These are phyloP conservation scores for Drosophila diplacantha DNA, from an alignment of 2,888 invertebrate species.

Conservation along the genomic window DNA sequence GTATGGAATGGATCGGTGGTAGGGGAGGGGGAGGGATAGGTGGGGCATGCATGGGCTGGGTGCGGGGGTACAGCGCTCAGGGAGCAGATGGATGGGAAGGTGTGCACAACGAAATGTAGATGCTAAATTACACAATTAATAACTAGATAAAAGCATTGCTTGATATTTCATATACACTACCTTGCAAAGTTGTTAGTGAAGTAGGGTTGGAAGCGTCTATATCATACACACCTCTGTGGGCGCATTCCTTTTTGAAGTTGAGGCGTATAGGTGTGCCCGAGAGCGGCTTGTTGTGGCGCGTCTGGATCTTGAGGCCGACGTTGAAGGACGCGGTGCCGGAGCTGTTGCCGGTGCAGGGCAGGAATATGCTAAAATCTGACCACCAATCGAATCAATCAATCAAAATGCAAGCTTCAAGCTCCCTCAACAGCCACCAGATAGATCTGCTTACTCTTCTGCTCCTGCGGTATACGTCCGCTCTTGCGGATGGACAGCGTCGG, in stretches of 20 bases:
- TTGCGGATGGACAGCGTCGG: slow-evolving; percentile 93
- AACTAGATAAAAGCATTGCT: slow-evolving; percentile 52
- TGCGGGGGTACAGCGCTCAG: not conserved
- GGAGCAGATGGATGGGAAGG: slow-evolving; percentile 4
- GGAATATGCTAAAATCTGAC: slow-evolving; percentile 90
- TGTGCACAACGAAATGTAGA: slow-evolving; percentile 19
- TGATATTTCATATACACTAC: slow-evolving; percentile 77
- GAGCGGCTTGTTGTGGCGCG: slow-evolving; percentile 86
- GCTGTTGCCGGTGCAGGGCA: slow-evolving; percentile 92
- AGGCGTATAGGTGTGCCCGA: slow-evolving; percentile 92
- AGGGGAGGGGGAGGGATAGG: not conserved
- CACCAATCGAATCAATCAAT: not conserved
- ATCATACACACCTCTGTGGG: slow-evolving; percentile 91
- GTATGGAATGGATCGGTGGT: not conserved
- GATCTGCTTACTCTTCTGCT: slow-evolving; percentile 86
- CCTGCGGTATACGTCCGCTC: slow-evolving; percentile 89
- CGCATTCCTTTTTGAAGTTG: slow-evolving; percentile 94
- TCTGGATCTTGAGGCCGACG: slow-evolving; percentile 90
- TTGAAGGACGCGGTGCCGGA: slow-evolving; percentile 93
- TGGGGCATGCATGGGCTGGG: slow-evolving; percentile 10
- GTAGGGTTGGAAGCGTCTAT: slow-evolving; percentile 78
- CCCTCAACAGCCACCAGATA: not conserved
- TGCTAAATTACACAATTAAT: slow-evolving; percentile 15
- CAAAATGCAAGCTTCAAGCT: not conserved
- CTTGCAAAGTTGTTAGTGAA: slow-evolving; percentile 78